These are phyloP conservation scores for Lissonota sp. DNA, from an alignment of 2,888 invertebrate genomes.

Conservation along the genomic window DNA sequence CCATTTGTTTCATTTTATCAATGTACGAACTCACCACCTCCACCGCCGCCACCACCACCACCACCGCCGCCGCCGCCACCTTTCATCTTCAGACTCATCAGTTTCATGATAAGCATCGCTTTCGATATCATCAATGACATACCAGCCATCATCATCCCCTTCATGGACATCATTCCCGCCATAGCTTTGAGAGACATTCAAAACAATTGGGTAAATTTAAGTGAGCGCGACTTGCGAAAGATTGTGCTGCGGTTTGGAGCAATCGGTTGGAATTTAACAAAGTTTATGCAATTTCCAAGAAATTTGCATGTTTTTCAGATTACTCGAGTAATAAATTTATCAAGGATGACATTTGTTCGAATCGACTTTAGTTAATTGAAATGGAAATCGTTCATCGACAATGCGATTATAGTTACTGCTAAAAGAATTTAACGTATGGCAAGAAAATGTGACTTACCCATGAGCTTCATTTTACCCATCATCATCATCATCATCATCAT, in stretches of 20 bases:
- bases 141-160: constrained; percentile 87
- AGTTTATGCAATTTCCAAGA: not conserved
- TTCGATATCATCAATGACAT: constrained; percentile 87
- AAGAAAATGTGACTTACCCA: constrained; percentile 82
- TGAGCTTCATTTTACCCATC: constrained; percentile 87
- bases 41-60: constrained; percentile 69
- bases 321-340: no score
- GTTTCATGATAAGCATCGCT: constrained; percentile 82
- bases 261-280: not conserved
- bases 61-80: constrained; percentile 75
- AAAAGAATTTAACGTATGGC: no score
- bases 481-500: constrained; percentile 88
- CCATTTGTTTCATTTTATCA: not conserved
- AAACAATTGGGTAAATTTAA: not conserved
- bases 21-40: not conserved
- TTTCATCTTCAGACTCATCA: constrained; percentile 73
- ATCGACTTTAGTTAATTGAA: not conserved
- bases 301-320: not conserved
- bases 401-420: no score
- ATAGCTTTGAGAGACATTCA: constrained; percentile 80
- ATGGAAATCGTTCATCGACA: not conserved
- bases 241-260: no score
- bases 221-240: constrained; percentile 62
- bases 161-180: constrained; percentile 87
- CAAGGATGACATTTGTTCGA: not conserved